Evolutionary conservation across 2,113 vertebrate species (phyloP).

Genomic region (Cephalopholis sonnerati): DNA sequence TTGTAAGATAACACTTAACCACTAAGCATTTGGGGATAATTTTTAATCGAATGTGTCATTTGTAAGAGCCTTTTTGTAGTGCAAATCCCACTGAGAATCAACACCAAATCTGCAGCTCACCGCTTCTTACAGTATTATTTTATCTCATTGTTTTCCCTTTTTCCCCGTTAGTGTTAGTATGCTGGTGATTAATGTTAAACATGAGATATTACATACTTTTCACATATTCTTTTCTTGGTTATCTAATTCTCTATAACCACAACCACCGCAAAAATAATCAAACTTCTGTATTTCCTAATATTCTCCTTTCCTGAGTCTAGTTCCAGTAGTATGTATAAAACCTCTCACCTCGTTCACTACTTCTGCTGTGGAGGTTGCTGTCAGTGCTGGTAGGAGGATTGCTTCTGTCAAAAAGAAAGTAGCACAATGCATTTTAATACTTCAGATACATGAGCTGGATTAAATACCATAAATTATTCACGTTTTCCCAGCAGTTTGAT

Average conservation of each 20-base stretch:
- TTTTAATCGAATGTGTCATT: not conserved
- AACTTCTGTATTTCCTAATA: not conserved
- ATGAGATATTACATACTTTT: not conserved
- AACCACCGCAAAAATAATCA: not conserved
- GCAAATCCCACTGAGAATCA: no score
- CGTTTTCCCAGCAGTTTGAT: not conserved
- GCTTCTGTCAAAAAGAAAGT: constrained; percentile 17
- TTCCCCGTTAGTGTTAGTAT: not conserved
- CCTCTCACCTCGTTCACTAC: constrained; percentile 35
- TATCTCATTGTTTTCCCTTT: no score
- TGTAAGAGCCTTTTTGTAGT: not conserved
- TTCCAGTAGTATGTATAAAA: not conserved
- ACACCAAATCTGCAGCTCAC: not conserved
- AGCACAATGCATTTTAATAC: not conserved
- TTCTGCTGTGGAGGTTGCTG: constrained; percentile 35
- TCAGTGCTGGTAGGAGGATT: constrained; percentile 27
- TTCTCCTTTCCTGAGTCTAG: not conserved
- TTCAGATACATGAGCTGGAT: not conserved
- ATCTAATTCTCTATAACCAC: not conserved
- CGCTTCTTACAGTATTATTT: not conserved
- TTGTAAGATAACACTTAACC: not conserved
- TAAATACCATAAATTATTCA: not conserved
- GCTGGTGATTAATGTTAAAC: not conserved
- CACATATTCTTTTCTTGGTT: not conserved
- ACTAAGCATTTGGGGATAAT: not conserved